phyloP scores from a whole-genome alignment of 2,113 vertebrate species.

The Melanerpes formicivorus region DNA sequence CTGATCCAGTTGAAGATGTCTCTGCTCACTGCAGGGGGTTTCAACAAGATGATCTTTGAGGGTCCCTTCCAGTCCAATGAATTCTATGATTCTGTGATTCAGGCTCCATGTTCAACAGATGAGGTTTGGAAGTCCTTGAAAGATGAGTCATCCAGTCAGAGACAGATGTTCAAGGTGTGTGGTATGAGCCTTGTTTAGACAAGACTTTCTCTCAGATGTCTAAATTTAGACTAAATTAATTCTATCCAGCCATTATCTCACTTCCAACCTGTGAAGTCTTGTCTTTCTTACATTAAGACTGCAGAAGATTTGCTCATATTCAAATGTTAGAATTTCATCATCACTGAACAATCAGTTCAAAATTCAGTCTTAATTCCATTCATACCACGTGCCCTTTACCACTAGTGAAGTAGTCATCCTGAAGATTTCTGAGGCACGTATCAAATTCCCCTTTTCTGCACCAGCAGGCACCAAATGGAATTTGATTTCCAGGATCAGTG shows the following conservation, averaged over 20 bases:
- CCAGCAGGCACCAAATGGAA: background rate
- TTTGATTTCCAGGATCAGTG: background rate
- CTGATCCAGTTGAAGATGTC: too few species aligned
- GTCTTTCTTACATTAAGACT: background rate
- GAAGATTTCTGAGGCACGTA: background rate
- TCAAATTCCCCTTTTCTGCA: conserved; percentile 12
- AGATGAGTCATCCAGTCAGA: background rate
- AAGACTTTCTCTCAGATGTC: conserved; percentile 1
- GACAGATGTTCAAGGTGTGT: conserved; percentile 1
- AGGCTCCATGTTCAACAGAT: background rate
- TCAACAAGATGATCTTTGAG: too few species aligned
- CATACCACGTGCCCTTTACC: background rate
- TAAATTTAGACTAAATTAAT: conserved; percentile 51
- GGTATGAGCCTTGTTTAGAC: background rate
- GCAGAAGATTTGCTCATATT: background rate
- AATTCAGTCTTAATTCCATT: background rate
- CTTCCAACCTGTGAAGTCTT: conserved; percentile 43
- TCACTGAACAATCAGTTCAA: background rate
- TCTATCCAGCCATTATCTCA: conserved; percentile 27
- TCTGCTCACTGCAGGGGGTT: too few species aligned
- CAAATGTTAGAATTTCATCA: conserved; percentile 21
- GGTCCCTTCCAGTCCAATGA: too few species aligned
- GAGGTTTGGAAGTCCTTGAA: background rate
- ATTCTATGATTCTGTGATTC: background rate
- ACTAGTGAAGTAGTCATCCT: background rate